A percentile compares a stretch with the other conserved stretches of the same genome.
phyloP scores from a whole-genome alignment of 2,113 vertebrate genomes.

The Brachypteracias leptosomus region DNA sequence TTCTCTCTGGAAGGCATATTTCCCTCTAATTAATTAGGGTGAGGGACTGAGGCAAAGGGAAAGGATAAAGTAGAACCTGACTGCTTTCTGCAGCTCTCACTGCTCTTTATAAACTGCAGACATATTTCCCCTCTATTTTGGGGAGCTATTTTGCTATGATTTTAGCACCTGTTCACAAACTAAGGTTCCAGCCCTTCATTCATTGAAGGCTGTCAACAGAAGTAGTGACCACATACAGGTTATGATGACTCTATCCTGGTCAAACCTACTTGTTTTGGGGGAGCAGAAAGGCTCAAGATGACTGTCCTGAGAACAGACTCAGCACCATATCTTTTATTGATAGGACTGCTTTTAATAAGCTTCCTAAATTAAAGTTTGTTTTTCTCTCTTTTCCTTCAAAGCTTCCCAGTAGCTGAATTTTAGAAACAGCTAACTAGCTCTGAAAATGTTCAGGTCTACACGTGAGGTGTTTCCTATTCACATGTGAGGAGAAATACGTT shows the following conservation, averaged over 20 bases:
- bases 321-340: neutral
- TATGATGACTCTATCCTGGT: neutral
- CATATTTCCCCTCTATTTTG: neutral
- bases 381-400: neutral
- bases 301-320: neutral
- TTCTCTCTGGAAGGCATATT: constrained; percentile 69
- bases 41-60: constrained; percentile 14
- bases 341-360: neutral
- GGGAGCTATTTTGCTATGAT: neutral
- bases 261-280: neutral
- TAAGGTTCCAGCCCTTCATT: neutral
- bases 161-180: neutral
- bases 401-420: neutral
- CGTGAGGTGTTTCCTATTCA: neutral
- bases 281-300: neutral
- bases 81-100: neutral
- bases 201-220: neutral
- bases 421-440: neutral
- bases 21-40: constrained; percentile 73
- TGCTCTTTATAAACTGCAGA: neutral
- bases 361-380: neutral
- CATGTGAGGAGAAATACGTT: neutral
- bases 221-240: rapidly evolving
- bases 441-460: neutral
- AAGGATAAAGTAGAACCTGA: constrained; percentile 22